phyloP scores from a whole-genome alignment of 2,888 invertebrate species.

The Aethes cnicana region DNA sequence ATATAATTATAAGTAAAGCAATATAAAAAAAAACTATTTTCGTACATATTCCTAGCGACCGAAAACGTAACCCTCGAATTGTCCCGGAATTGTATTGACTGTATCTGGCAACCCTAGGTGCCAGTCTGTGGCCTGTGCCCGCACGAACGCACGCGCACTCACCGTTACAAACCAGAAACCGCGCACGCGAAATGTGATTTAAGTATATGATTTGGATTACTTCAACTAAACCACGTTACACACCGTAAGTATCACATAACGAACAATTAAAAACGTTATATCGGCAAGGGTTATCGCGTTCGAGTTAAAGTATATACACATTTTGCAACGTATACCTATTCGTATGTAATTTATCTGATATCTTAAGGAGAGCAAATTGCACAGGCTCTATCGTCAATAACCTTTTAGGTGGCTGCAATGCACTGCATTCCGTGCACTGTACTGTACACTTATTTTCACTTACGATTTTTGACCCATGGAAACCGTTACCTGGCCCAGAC shows the following conservation, averaged over 20 bases:
- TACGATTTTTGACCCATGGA: slow-evolving; percentile 3
- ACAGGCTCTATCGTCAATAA: background rate
- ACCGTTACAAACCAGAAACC: slow-evolving; percentile 14
- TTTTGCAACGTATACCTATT: slow-evolving; percentile 10
- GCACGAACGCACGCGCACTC: slow-evolving; percentile 8
- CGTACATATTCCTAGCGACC: too few relatives aligned
- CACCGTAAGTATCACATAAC: slow-evolving; percentile 8
- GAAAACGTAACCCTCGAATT: too few relatives aligned
- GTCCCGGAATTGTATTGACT: too few relatives aligned
- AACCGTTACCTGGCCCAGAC: slow-evolving; percentile 12
- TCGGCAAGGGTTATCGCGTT: slow-evolving; percentile 17
- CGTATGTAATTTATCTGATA: slow-evolving; percentile 18
- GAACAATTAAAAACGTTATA: background rate
- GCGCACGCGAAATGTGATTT: slow-evolving; percentile 20
- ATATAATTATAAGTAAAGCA: too few relatives aligned
- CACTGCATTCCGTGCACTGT: background rate
- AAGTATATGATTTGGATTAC: slow-evolving; percentile 15
- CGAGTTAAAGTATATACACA: slow-evolving; percentile 4
- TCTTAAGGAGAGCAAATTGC: slow-evolving; percentile 18
- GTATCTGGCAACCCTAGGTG: too few relatives aligned
- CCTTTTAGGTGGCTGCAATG: slow-evolving; percentile 4
- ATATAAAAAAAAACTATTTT: too few relatives aligned
- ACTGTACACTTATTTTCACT: background rate
- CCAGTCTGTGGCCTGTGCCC: too few relatives aligned
- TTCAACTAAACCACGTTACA: background rate